These are phyloP conservation scores for Limnephilus rhombicus DNA, from an alignment of 2,888 invertebrate genomes.

Conservation along the genomic window DNA sequence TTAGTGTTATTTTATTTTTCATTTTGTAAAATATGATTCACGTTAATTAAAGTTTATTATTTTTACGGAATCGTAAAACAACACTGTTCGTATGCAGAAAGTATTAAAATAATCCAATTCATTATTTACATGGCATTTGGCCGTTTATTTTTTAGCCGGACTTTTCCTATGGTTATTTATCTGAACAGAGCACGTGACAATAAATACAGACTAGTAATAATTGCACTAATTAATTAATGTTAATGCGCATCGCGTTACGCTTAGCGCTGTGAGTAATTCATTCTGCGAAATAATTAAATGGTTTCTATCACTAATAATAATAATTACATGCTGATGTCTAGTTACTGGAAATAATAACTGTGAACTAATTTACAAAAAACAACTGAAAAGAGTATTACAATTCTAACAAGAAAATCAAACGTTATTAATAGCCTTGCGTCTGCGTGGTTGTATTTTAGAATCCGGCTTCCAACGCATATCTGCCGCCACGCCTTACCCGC, in stretches of 20 bases:
- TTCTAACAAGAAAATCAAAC: not conserved
- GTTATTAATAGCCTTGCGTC: no score
- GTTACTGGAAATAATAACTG: not conserved
- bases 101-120: not conserved
- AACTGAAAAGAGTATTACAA: not conserved
- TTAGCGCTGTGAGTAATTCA: not conserved
- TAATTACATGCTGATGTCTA: not conserved
- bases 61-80: not conserved
- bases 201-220: not conserved
- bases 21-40: not conserved
- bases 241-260: not conserved
- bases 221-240: not conserved
- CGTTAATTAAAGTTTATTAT: no score
- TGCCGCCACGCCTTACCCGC: no score
- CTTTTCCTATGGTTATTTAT: not conserved
- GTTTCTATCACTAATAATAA: not conserved
- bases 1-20: no score
- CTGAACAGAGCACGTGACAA: not conserved
- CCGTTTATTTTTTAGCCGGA: not conserved
- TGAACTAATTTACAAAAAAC: not conserved
- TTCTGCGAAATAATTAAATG: not conserved
- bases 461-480: no score
- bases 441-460: no score
- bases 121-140: not conserved
- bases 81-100: not conserved